Base-by-base conservation (phyloP, 2,888 invertebrate species). In the Mythimna impura region DNA sequence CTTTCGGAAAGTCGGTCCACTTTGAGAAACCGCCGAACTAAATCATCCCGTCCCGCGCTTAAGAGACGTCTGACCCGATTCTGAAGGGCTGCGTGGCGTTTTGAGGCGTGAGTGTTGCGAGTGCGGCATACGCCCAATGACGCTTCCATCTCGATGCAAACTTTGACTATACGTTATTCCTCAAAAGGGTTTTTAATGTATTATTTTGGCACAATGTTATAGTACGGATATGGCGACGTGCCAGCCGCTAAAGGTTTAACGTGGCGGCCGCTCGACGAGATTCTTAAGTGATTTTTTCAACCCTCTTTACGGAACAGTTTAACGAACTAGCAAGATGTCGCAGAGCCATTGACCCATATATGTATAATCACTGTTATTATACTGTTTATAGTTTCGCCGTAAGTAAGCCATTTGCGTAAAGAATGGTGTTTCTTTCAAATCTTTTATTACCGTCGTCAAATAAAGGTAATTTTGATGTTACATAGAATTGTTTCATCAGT, bases 251-350 rank as follows among this genome's bases (percentile, higher is more conserved):
- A 95, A 94, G 94, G 94, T 93, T 93, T 94, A 94, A 93, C 94
- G 92, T 93, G 92, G 91, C 88, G 89, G 89, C 89, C 72, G 73
- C 88, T 89, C 90, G 86, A 89, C 89, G 90, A 93, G 91, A 90
- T 93, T 93, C 94, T 93, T 94, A 94, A 95, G 94, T 94, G 94
- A 93, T 95, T 94, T 94, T 93, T 94, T 94, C 91, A 92, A 90
- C 89, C 89, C 89, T 90, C 89, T 89, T 88, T 86, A 89, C 88
- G 87, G 88, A 91, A 90, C 90, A 91, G 92, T 94, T 93, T 93
- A 94, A 94, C 93, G 93, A 93, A 93, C 92, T 91, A 93, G 89
- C 92, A 94, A 94, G 94, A 94, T 93, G 94, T 94, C 92, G 92
- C 92, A 91, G 81, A 91, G 88, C 89, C 90, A 87, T 93, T 93